phyloP scores from a whole-genome alignment of 1,140 invertebrate genomes.

The Drepana arcuata region DNA sequence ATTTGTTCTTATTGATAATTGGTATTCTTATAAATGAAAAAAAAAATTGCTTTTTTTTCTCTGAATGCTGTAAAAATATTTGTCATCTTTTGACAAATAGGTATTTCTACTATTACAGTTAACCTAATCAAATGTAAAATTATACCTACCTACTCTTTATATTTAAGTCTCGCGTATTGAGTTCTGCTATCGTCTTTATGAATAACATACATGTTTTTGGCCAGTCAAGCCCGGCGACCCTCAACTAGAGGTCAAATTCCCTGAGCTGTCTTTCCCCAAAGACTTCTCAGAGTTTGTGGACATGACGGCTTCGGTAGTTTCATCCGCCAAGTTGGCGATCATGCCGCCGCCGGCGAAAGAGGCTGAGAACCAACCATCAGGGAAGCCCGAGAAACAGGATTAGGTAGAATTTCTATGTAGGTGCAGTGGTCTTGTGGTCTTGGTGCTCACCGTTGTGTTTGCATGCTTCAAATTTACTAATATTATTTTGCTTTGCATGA shows the following conservation, averaged over 20 bases:
- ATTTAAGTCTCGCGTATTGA: no score
- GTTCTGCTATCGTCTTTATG: no score
- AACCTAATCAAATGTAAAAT: no score
- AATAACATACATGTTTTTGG: slow-evolving; percentile 7
- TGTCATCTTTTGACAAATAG: no score
- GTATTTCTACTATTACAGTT: no score
- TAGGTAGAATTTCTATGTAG: slow-evolving; percentile 38
- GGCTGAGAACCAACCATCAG: slow-evolving; percentile 29
- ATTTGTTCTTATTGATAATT: no score
- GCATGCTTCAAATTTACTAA: no score
- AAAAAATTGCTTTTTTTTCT: no score
- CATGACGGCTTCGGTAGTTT: slow-evolving; percentile 45
- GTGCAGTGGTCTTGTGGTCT: slow-evolving; percentile 10
- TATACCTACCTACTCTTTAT: no score
- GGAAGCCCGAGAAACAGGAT: slow-evolving; percentile 44
- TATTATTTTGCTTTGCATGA: slow-evolving; percentile 11
- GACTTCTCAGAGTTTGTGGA: slow-evolving; percentile 60
- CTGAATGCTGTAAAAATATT: no score
- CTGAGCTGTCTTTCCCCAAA: slow-evolving; percentile 64
- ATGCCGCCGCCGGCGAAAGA: slow-evolving; percentile 58
- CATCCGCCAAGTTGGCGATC: slow-evolving; percentile 55
- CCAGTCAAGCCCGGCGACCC: slow-evolving; percentile 70
- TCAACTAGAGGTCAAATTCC: slow-evolving; percentile 65
- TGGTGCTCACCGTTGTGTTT: no score
- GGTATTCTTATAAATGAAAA: no score